phyloP scores from a whole-genome alignment of 2,113 vertebrate genomes.

The Alethe castanea region DNA sequence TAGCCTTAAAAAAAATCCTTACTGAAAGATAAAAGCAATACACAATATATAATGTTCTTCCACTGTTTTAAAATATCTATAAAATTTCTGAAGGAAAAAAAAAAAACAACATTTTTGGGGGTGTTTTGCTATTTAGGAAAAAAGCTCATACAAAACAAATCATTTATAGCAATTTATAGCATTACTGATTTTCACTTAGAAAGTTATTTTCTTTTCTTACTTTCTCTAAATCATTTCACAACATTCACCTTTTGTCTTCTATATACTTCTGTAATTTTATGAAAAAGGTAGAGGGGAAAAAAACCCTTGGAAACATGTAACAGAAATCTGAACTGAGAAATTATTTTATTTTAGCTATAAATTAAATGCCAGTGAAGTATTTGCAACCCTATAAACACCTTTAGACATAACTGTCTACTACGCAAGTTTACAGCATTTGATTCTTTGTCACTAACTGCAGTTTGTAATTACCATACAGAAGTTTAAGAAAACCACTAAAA shows the following conservation, averaged over 20 bases:
- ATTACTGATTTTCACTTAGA: not conserved
- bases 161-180: not conserved
- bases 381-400: not conserved
- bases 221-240: not conserved
- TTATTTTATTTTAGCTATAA: not conserved
- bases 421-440: not conserved
- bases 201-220: not conserved
- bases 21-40: not conserved
- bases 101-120: rapidly evolving
- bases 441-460: not conserved
- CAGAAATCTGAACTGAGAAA: not conserved
- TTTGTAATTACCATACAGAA: not conserved
- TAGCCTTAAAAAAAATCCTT: not conserved
- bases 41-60: not conserved
- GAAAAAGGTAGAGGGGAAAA: rapidly evolving
- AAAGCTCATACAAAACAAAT: not conserved
- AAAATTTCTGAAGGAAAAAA: not conserved
- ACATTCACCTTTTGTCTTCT: not conserved
- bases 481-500: not conserved
- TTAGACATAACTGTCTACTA: not conserved
- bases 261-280: not conserved
- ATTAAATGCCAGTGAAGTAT: not conserved
- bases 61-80: not conserved
- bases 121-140: not conserved
- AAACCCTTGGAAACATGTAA: not conserved